These are phyloP conservation scores for Aplochiton taeniatus DNA, from an alignment of 2,797 vertebrate genomes.

Conservation along the genomic window DNA sequence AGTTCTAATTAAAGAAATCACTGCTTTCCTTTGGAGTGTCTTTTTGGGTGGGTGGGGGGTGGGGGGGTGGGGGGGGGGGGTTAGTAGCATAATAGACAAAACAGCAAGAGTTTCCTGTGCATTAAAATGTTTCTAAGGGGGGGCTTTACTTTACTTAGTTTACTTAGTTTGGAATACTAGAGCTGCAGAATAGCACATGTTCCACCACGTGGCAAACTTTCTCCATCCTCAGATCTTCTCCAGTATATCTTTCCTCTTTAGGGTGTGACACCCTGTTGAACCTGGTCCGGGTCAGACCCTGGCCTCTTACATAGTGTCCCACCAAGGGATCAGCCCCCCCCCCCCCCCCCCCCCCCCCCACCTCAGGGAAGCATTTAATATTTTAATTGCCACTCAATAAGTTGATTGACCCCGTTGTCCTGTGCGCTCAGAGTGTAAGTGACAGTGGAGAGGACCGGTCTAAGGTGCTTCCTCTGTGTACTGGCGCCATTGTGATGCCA, in stretches of 20 bases:
- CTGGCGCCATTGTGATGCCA: constrained; percentile 34
- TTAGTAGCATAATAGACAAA: too few relatives aligned
- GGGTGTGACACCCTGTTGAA: constrained; percentile 54
- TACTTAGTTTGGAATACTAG: too few relatives aligned
- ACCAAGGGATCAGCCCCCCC: constrained; percentile 47
- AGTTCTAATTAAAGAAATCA: too few relatives aligned
- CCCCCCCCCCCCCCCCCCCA: constrained; percentile 56
- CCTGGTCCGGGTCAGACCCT: constrained; percentile 42
- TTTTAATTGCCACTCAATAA: constrained; percentile 76
- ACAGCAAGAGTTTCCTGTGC: too few relatives aligned
- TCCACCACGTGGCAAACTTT: not conserved
- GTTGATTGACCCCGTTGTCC: constrained; percentile 66
- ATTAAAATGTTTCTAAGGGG: too few relatives aligned
- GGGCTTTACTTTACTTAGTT: too few relatives aligned
- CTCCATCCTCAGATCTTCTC: not conserved
- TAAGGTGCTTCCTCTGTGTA: constrained; percentile 73
- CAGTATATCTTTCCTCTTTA: constrained; percentile 32
- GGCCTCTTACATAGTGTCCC: constrained; percentile 50
- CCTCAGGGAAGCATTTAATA: constrained; percentile 58
- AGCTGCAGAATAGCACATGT: too few relatives aligned
- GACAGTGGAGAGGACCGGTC: constrained; percentile 66
- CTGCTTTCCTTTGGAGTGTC: too few relatives aligned
- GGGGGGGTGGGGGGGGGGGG: too few relatives aligned
- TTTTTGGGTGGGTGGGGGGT: too few relatives aligned
- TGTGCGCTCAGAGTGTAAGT: constrained; percentile 43